These are phyloP conservation scores for Drosophila yooni DNA, from an alignment of 2,888 invertebrate genomes.

Conservation along the genomic window DNA sequence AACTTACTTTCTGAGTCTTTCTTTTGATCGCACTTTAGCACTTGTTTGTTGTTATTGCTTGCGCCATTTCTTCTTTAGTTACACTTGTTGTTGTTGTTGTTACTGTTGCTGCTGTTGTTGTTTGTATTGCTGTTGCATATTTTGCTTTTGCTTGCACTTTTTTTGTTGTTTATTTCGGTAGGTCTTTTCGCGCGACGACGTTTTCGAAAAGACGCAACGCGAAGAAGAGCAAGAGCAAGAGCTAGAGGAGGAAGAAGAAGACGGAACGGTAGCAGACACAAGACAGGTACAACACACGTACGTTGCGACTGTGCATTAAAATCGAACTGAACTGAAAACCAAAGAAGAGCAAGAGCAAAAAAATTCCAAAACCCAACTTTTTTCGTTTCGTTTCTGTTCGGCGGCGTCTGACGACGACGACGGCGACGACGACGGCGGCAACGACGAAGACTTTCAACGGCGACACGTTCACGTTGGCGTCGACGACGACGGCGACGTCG, in stretches of 20 bases:
- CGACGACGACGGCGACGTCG: slow-evolving; percentile 40
- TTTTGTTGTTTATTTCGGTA: slow-evolving; percentile 24
- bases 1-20: slow-evolving; percentile 76
- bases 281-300: slow-evolving; percentile 62
- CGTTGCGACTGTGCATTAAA: slow-evolving; percentile 82
- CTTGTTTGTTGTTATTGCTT: slow-evolving; percentile 49
- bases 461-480: slow-evolving; percentile 53
- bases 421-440: slow-evolving; percentile 31
- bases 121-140: slow-evolving; percentile 26
- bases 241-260: slow-evolving; percentile 28
- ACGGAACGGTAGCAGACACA: slow-evolving; percentile 29
- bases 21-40: slow-evolving; percentile 53
- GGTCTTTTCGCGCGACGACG: slow-evolving; percentile 41
- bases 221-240: slow-evolving; percentile 37
- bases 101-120: slow-evolving; percentile 42
- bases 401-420: slow-evolving; percentile 31
- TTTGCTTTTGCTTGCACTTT: slow-evolving; percentile 53
- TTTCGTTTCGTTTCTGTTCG: slow-evolving; percentile 65
- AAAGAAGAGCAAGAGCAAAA: slow-evolving; percentile 84
- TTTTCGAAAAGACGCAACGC: slow-evolving; percentile 39
- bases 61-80: slow-evolving; percentile 42
- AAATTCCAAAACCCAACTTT: slow-evolving; percentile 83
- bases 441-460: slow-evolving; percentile 66
- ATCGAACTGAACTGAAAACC: slow-evolving; percentile 84
- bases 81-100: slow-evolving; percentile 35